Conservation (phyloP, 2,797 vertebrate genomes). For the Crocodylus rhombifer region DNA sequence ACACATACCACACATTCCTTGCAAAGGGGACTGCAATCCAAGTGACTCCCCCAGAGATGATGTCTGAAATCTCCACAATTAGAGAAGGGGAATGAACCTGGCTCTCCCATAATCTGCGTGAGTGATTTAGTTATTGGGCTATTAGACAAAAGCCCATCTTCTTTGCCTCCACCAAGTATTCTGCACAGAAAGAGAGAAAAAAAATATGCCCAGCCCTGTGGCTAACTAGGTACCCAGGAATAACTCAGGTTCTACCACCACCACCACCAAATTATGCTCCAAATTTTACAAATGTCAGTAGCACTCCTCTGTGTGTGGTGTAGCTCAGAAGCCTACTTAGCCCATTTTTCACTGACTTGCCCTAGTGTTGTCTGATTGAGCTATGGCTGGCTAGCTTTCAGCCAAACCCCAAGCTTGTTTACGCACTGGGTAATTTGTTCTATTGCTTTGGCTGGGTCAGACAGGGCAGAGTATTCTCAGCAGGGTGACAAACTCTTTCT, state of each 20-base stretch:
- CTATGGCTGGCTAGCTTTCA: not conserved
- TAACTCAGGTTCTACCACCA: not conserved
- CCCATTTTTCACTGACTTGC: not conserved
- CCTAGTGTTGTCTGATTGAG: not conserved
- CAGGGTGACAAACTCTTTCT: not conserved
- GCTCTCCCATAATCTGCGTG: too few species aligned
- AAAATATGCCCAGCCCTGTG: too few species aligned
- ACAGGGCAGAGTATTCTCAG: fast-evolving
- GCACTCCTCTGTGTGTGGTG: not conserved
- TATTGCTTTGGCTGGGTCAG: not conserved
- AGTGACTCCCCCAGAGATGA: too few species aligned
- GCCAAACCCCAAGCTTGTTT: not conserved
- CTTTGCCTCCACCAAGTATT: too few species aligned
- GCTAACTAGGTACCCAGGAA: not conserved
- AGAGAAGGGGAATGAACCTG: too few species aligned
- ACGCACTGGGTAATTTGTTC: not conserved
- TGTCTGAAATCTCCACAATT: too few species aligned
- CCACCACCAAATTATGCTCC: not conserved
- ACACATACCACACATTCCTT: too few species aligned
- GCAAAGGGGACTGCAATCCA: too few species aligned
- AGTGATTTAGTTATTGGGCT: too few species aligned
- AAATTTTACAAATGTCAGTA: not conserved
- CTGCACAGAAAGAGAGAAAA: too few species aligned
- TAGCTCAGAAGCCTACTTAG: not conserved
- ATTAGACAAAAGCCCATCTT: too few species aligned